Percentiles rank a stretch among this genome's conserved stretches.
Evolutionary conservation across 2,888 invertebrate genomes (phyloP).

Genomic region (Melangyna quadrimaculata): DNA sequence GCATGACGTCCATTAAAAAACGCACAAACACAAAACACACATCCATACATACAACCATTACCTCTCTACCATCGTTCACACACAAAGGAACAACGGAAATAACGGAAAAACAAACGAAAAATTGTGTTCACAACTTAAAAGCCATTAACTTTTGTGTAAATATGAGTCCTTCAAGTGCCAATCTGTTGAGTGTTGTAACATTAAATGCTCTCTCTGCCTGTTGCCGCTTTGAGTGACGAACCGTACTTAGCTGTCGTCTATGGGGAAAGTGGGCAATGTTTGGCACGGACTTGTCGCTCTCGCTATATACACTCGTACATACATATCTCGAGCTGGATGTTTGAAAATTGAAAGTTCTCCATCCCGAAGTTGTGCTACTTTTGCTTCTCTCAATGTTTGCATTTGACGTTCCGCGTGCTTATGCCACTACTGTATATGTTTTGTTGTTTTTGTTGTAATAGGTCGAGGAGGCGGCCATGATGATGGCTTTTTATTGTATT

Average conservation of each 20-base stretch:
- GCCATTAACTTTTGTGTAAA: conserved; percentile 70
- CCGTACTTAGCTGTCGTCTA: conserved; percentile 11
- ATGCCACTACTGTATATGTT: neutral
- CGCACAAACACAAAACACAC: neutral
- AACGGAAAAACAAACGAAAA: conserved; percentile 37
- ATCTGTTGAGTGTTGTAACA: conserved; percentile 69
- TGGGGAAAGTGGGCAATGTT: neutral
- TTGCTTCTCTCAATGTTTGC: conserved; percentile 7
- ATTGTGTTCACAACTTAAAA: conserved; percentile 58
- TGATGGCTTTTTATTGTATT: conserved; percentile 42
- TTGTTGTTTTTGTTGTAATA: conserved; percentile 11
- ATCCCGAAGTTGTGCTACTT: conserved; percentile 3
- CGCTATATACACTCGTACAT: neutral
- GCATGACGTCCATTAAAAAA: conserved; percentile 47
- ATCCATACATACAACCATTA: neutral
- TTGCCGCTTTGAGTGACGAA: conserved; percentile 52
- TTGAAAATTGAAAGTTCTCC: conserved; percentile 42
- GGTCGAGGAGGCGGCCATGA: conserved; percentile 35
- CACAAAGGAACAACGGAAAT: conserved; percentile 34
- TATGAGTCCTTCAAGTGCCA: conserved; percentile 67
- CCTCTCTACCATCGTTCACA: neutral
- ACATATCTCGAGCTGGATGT: conserved; percentile 31
- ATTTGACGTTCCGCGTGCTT: conserved; percentile 1
- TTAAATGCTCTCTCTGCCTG: conserved; percentile 49
- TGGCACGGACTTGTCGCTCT: neutral